Base-by-base conservation (phyloP, 2,888 invertebrate species). In the Chironomus tentans region DNA sequence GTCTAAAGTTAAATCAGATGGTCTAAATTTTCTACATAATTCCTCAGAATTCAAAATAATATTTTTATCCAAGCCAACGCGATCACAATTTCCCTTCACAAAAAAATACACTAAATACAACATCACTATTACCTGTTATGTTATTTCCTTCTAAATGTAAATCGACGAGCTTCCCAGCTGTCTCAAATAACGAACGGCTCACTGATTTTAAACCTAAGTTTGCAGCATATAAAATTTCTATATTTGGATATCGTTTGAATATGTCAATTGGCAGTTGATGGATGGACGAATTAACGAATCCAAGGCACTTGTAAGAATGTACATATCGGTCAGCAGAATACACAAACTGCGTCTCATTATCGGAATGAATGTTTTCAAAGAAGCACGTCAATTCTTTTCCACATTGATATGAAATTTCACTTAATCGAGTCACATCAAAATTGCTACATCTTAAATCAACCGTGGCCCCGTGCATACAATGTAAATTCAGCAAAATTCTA, bases 391-490 rank as follows among this genome's bases (percentile, higher is more conserved):
- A 47, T 38, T 74, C 74, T 22, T 68, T 65, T 47, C 47, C 74
- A 22, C 74, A 74, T 47, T 74, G 74, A 50, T 74, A 74, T 28
- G 74, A 74, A 28, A 74, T 74, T 12, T 74, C 74, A 48, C 74
- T 56, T 12, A 74, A 68, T 10, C 18, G 65, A 1, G 56, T 72
- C 5, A 72, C 72, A 61, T 72, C 72, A 18, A 72, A 72, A 62
- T 72, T 72, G 18, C 72, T 72, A 50, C 72, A 72, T 28, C 61
- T 13, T 18, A 72, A 24, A 38, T 72, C 72, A 72, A 72, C 21
- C 5, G 72, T 24, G 13, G 65, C 24, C 24, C 13, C 21, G 65
- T 22, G 18, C 15, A n/a, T 1, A 56, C 1, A 56, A 6, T 18
- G 18, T 56, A 18, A 4, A 56, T 56, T 15, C 0, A 2, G 12